Percentiles rank a stretch among this genome's conserved stretches.
These are phyloP conservation scores for Adela reaumurella DNA, from an alignment of 2,888 invertebrate genomes.

Conservation along the genomic window DNA sequence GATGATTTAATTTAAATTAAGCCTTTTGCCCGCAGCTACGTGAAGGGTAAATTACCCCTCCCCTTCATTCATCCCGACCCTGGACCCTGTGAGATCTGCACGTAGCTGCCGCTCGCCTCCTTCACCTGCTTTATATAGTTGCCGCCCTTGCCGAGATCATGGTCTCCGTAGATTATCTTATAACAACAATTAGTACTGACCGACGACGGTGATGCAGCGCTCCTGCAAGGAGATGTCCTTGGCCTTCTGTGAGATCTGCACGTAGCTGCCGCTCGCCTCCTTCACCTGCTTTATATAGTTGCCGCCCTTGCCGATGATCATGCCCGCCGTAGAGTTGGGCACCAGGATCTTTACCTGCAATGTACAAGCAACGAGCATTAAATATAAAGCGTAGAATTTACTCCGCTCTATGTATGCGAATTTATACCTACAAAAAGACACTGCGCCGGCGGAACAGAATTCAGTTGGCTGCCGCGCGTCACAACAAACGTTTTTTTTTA, in stretches of 20 bases:
- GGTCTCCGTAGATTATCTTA: conserved; percentile 94
- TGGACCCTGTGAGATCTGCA: conserved; percentile 95
- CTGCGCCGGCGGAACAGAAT: too few relatives aligned
- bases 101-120: conserved; percentile 91
- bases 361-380: too few relatives aligned
- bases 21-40: too few relatives aligned
- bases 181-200: conserved; percentile 52
- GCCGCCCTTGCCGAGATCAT: conserved; percentile 96
- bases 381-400: too few relatives aligned
- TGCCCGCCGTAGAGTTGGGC: conserved; percentile 94
- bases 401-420: too few relatives aligned
- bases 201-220: conserved; percentile 92
- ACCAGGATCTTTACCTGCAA: conserved; percentile 85
- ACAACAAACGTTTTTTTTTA: too few relatives aligned
- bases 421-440: too few relatives aligned
- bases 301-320: conserved; percentile 96
- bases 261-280: conserved; percentile 91
- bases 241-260: conserved; percentile 95
- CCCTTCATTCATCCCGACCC: too few relatives aligned
- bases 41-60: too few relatives aligned
- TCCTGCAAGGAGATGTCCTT: conserved; percentile 91
- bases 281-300: conserved; percentile 95
- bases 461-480: too few relatives aligned
- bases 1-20: too few relatives aligned
- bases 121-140: conserved; percentile 95